Conservation (phyloP, 1,140 invertebrate genomes). For the Daktulosphaira vitifoliae region DNA sequence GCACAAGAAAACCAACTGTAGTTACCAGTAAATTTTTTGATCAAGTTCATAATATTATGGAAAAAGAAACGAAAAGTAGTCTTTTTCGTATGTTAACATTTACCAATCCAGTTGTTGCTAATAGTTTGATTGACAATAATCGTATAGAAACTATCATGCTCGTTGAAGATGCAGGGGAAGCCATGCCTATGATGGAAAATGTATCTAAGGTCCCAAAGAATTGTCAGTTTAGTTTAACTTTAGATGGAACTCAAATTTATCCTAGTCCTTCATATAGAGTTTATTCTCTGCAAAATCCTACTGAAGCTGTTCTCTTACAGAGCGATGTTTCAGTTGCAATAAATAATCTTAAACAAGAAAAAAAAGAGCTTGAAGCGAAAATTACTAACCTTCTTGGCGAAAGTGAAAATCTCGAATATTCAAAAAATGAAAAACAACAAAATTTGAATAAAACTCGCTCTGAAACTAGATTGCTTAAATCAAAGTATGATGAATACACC, state of each 20-base stretch:
- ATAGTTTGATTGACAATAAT: constrained; percentile 76
- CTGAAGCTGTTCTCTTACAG: background rate
- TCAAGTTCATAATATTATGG: constrained; percentile 43
- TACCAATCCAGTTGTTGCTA: constrained; percentile 65
- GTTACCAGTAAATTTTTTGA: constrained; percentile 60
- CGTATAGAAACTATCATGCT: constrained; percentile 59
- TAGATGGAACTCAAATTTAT: constrained; percentile 20
- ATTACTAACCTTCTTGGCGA: background rate
- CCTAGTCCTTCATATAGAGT: constrained; percentile 16
- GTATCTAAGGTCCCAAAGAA: constrained; percentile 54
- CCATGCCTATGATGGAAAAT: constrained; percentile 54
- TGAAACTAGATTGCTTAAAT: background rate
- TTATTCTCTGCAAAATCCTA: background rate
- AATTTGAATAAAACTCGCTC: background rate
- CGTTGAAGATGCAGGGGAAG: constrained; percentile 54
- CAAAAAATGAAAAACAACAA: constrained; percentile 11
- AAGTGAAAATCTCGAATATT: background rate
- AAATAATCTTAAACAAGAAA: constrained; percentile 17
- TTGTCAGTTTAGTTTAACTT: constrained; percentile 43
- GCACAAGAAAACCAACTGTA: constrained; percentile 50
- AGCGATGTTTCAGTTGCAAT: constrained; percentile 5
- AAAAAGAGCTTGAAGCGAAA: constrained; percentile 5
- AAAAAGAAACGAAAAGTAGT: constrained; percentile 46
- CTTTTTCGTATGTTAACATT: constrained; percentile 64
- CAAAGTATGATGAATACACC: background rate